phyloP scores from a whole-genome alignment of 2,888 invertebrate species.

The Torymus aiolomorphi region DNA sequence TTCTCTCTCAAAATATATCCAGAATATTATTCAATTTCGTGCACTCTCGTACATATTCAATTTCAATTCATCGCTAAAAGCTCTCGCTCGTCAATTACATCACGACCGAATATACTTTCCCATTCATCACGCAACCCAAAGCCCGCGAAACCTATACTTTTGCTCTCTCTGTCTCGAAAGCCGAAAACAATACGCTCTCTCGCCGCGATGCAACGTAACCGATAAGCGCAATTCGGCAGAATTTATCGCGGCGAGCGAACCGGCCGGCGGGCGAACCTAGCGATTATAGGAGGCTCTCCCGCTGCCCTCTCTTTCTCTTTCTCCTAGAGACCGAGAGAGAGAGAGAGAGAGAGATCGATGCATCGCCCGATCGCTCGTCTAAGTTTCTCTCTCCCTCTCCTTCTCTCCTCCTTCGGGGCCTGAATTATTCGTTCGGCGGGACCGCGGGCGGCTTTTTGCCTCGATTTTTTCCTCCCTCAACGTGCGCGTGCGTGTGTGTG shows the following conservation, averaged over 20 bases:
- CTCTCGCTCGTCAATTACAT: no score
- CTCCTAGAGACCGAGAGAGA: conserved; percentile 9
- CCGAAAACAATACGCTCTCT: no score
- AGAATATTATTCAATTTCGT: no score
- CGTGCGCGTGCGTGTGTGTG: not conserved
- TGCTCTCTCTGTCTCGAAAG: no score
- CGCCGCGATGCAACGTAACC: conserved; percentile 20
- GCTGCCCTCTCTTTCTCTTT: not conserved
- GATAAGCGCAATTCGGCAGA: conserved; percentile 48
- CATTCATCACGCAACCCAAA: no score
- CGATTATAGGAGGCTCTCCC: conserved; percentile 44
- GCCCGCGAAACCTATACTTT: no score
- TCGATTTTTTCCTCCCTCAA: conserved; percentile 28
- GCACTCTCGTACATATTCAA: no score
- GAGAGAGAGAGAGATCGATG: conserved; percentile 12
- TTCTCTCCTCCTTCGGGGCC: conserved; percentile 25
- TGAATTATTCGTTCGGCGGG: conserved; percentile 52
- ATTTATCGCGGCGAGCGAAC: conserved; percentile 17
- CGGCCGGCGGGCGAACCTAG: conserved; percentile 33
- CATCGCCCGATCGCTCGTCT: conserved; percentile 21
- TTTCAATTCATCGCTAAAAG: no score
- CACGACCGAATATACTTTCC: no score
- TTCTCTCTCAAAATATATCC: no score
- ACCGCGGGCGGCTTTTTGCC: conserved; percentile 27
- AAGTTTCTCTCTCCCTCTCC: conserved; percentile 17